Evolutionary conservation across 2,888 invertebrate species (phyloP).

Genomic region (Meghimatium bilineatum): DNA sequence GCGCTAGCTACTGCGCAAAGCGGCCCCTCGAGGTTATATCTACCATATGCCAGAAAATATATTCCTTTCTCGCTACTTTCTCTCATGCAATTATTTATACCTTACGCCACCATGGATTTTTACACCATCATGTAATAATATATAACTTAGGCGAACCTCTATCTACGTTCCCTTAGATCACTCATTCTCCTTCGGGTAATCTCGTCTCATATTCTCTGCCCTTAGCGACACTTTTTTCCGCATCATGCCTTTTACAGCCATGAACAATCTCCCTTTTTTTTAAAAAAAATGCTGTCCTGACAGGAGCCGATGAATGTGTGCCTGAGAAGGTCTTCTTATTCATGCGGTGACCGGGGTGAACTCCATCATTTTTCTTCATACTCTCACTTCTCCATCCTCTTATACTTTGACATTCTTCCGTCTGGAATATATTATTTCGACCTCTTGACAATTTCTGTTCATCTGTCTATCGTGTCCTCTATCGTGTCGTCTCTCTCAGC

Average conservation of each 20-base stretch:
- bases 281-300: not conserved
- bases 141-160: not conserved
- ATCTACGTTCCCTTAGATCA: not conserved
- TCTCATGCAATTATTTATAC: too few species aligned
- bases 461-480: not conserved
- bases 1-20: too few species aligned
- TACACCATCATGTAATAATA: too few species aligned
- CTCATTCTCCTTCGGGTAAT: not conserved
- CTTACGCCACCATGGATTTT: too few species aligned
- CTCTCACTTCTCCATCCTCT: not conserved
- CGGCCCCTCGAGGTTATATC: too few species aligned
- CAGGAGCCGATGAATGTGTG: slow-evolving; percentile 3
- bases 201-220: not conserved
- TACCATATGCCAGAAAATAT: too few species aligned
- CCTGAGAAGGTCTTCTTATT: slow-evolving; percentile 11
- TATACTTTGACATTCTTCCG: not conserved
- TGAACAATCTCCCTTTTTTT: not conserved
- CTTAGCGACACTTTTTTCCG: not conserved
- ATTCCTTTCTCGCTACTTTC: too few species aligned
- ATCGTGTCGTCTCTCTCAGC: not conserved
- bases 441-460: not conserved
- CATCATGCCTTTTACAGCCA: not conserved
- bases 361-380: slow-evolving; percentile 4
- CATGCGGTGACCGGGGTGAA: not conserved
- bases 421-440: not conserved